Conservation (phyloP, 2,888 invertebrate genomes). For the Hoplodrina blanda region DNA sequence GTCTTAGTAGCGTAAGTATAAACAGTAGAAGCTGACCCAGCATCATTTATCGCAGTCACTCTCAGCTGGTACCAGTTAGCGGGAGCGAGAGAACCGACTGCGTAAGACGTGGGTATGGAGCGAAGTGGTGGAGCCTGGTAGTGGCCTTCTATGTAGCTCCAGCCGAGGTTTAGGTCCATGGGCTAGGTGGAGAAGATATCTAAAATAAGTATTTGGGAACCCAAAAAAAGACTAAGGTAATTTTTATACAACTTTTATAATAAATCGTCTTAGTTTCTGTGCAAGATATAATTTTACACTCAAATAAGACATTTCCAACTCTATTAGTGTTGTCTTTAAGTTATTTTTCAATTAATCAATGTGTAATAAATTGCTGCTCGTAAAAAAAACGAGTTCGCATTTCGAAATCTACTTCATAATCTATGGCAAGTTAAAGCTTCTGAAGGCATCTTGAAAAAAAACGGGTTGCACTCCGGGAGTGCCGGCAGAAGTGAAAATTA, state of each 20-base stretch:
- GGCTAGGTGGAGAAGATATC: conserved; percentile 67
- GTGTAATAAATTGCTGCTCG: no score
- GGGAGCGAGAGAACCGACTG: conserved; percentile 90
- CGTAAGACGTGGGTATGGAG: conserved; percentile 83
- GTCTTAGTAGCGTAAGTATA: conserved; percentile 92
- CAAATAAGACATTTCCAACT: no score
- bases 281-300: no score
- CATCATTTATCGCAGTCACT: conserved; percentile 92
- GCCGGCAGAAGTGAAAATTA: no score
- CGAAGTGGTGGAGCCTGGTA: conserved; percentile 81
- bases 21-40: conserved; percentile 91
- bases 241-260: no score
- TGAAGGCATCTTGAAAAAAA: background rate
- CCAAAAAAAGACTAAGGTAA: no score
- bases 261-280: no score
- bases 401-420: no score
- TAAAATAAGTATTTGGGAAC: background rate
- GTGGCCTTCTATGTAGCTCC: conserved; percentile 84
- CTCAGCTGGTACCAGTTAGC: conserved; percentile 92
- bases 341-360: no score
- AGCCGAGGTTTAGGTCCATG: conserved; percentile 79
- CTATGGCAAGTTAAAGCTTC: background rate
- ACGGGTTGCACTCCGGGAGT: no score
- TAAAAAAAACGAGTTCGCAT: no score
- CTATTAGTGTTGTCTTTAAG: no score